A percentile compares a stretch with the other conserved stretches of the same genome.
Evolutionary conservation across 2,888 invertebrate species (phyloP).

Genomic region (Habroteleia sp.): DNA sequence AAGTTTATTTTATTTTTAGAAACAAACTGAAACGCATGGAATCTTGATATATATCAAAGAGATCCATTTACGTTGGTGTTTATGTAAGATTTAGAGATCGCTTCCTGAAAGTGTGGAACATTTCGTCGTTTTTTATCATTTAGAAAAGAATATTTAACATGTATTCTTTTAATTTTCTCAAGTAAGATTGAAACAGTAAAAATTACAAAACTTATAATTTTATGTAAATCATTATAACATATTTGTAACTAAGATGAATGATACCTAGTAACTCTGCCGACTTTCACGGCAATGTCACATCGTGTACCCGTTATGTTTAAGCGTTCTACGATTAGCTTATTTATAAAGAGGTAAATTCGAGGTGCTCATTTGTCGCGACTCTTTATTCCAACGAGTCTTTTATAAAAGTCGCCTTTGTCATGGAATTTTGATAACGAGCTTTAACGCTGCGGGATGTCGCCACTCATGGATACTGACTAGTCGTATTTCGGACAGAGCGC

Average conservation of each 20-base stretch:
- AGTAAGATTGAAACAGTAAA: conserved; percentile 1
- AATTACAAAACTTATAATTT: conserved; percentile 7
- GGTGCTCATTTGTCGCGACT: conserved; percentile 40
- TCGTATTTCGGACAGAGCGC: conserved; percentile 70
- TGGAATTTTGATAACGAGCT: conserved; percentile 79
- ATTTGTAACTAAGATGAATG: conserved; percentile 23
- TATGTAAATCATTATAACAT: conserved; percentile 22
- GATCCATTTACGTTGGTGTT: conserved; percentile 18
- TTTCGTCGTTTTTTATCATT: conserved; percentile 14
- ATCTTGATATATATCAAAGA: conserved; percentile 30
- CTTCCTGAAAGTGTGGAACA: background rate
- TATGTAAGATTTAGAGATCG: conserved; percentile 30
- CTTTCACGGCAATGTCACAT: conserved; percentile 39
- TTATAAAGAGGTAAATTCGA: conserved; percentile 40
- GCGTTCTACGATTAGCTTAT: conserved; percentile 63
- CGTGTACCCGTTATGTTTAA: conserved; percentile 44
- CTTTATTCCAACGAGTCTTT: conserved; percentile 67
- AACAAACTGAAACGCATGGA: conserved; percentile 6
- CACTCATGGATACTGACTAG: conserved; percentile 67
- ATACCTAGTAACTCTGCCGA: conserved; percentile 18
- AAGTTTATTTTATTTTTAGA: conserved; percentile 38
- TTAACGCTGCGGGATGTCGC: conserved; percentile 73
- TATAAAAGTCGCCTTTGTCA: conserved; percentile 72
- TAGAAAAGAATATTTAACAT: conserved; percentile 27
- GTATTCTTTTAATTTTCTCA: background rate